Evolutionary conservation across 2,797 vertebrate species (phyloP).

Genomic region (Petrocephalus sullivani): DNA sequence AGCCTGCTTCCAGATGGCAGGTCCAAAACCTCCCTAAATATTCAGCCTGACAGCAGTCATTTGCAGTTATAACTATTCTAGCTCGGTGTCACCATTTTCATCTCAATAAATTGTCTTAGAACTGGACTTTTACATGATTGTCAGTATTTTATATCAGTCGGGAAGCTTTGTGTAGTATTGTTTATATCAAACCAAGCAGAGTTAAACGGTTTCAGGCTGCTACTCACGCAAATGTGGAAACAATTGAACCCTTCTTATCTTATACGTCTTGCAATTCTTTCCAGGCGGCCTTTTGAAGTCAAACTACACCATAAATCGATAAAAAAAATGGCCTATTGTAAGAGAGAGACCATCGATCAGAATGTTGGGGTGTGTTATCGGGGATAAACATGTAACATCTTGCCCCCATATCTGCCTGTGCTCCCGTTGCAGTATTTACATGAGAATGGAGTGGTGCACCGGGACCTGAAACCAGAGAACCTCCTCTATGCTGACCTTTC

Average conservation of each 20-base stretch:
- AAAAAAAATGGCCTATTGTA: neutral
- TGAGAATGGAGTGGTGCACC: slow-evolving; percentile 72
- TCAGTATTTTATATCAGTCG: neutral
- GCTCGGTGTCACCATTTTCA: neutral
- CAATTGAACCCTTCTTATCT: neutral
- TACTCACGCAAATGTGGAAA: neutral
- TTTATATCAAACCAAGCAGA: neutral
- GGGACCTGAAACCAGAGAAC: slow-evolving; percentile 78
- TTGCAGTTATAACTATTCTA: neutral
- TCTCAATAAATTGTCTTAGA: neutral
- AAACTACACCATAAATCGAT: neutral
- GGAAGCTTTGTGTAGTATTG: neutral
- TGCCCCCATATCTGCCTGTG: slow-evolving; percentile 5
- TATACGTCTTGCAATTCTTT: neutral
- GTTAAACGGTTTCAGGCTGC: neutral
- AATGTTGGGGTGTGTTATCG: neutral
- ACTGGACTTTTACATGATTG: neutral
- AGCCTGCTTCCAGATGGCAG: neutral
- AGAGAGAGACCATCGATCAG: slow-evolving; percentile 22
- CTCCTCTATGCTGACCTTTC: slow-evolving; percentile 70
- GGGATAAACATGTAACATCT: neutral
- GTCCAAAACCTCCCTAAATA: neutral
- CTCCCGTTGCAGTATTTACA: slow-evolving; percentile 66
- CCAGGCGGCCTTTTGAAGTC: neutral
- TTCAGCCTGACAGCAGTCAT: neutral